A percentile compares a stretch with the other conserved stretches of the same genome.
phyloP scores from a whole-genome alignment of 2,888 invertebrate species.

The Polydrusus cervinus region DNA sequence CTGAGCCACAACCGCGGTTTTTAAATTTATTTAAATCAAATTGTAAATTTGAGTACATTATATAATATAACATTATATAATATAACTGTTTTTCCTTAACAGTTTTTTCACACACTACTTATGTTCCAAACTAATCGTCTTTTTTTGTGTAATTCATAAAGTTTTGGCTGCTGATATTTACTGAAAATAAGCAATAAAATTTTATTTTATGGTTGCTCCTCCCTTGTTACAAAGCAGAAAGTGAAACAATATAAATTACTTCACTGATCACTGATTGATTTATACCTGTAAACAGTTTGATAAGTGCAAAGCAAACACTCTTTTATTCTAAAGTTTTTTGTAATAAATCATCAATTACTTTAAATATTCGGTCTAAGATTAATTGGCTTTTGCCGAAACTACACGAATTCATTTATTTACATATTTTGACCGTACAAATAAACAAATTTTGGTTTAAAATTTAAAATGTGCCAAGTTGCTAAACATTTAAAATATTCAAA shows the following conservation, averaged over 20 bases:
- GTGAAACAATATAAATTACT: constrained; percentile 60
- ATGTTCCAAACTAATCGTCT: too few species aligned
- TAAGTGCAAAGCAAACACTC: constrained; percentile 58
- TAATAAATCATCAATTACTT: constrained; percentile 58
- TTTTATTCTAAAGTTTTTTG: constrained; percentile 56
- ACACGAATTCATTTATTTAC: constrained; percentile 18
- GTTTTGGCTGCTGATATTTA: too few species aligned
- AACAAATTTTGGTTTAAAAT: constrained; percentile 2
- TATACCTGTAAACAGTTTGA: constrained; percentile 61
- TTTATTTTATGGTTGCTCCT: neutral
- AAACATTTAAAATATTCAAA: neutral
- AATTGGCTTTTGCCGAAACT: constrained; percentile 6
- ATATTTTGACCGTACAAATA: constrained; percentile 7
- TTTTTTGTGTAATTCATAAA: too few species aligned
- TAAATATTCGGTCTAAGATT: constrained; percentile 52
- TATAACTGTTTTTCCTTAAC: too few species aligned
- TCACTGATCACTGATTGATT: constrained; percentile 61
- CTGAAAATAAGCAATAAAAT: neutral
- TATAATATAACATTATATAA: too few species aligned
- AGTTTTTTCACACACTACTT: too few species aligned
- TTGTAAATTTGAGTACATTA: too few species aligned
- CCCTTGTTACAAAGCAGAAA: constrained; percentile 58
- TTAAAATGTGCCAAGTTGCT: constrained; percentile 16
- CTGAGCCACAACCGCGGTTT: too few species aligned
- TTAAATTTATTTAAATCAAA: too few species aligned